phyloP scores from a whole-genome alignment of 1,140 invertebrate genomes.

The Drosophila kikkawai region DNA sequence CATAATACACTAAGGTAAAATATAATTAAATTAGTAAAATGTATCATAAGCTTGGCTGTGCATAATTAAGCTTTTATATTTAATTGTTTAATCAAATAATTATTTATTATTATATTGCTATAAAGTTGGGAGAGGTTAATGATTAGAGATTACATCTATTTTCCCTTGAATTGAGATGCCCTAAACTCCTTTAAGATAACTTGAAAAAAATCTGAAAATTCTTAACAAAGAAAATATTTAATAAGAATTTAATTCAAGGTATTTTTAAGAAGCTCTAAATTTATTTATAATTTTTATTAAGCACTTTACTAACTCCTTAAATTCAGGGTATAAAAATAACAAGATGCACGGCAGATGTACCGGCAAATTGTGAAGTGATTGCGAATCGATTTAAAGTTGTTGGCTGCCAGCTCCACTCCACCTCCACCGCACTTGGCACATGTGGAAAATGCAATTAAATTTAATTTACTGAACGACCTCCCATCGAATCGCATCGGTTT shows the following conservation, averaged over 20 bases:
- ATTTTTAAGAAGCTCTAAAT: accelerated
- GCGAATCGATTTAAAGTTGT: constrained; percentile 55
- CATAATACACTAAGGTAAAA: constrained; percentile 14
- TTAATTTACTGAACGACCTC: constrained; percentile 73
- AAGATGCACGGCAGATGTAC: constrained; percentile 14
- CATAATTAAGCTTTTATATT: not conserved
- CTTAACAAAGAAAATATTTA: not conserved
- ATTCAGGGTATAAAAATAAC: constrained; percentile 13
- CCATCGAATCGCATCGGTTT: constrained; percentile 21
- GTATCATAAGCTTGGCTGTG: not conserved
- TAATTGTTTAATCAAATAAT: not conserved
- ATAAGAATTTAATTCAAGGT: not conserved
- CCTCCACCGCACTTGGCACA: constrained; percentile 5
- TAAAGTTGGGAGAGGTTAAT: not conserved
- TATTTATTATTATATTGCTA: not conserved
- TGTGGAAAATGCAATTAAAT: constrained; percentile 63
- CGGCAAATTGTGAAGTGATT: constrained; percentile 38
- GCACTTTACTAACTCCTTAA: not conserved
- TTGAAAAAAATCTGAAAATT: not conserved
- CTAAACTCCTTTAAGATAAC: not conserved
- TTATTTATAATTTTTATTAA: not conserved
- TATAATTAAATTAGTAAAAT: constrained; percentile 1
- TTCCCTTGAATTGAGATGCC: too few relatives aligned
- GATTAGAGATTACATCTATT: not conserved
- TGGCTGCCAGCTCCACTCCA: constrained; percentile 44